Conservation (phyloP, 2,113 vertebrate species). For the Pavo muticus region DNA sequence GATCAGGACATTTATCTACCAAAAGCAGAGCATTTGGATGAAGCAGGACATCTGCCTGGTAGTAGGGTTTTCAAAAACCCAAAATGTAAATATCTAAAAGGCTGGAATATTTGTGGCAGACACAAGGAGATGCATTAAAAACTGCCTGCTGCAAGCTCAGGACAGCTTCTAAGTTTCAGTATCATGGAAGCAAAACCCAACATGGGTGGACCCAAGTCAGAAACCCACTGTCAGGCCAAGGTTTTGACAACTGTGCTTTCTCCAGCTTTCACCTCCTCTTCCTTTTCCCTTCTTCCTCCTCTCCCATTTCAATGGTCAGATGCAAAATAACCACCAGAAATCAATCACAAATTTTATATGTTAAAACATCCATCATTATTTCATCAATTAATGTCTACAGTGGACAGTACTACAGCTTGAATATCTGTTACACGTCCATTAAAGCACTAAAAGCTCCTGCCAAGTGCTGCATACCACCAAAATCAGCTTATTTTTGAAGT, state of each 20-base stretch:
- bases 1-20: background rate
- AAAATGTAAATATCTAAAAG: background rate
- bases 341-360: background rate
- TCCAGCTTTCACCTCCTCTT: background rate
- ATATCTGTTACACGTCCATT: background rate
- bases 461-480: background rate
- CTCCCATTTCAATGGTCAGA: background rate
- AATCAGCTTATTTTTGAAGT: background rate
- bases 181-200: background rate
- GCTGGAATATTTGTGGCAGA: background rate
- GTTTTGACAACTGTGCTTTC: background rate
- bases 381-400: background rate
- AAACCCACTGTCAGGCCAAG: background rate
- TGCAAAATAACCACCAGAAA: background rate
- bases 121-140: background rate
- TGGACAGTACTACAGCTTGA: background rate
- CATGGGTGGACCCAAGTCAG: background rate
- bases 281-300: background rate
- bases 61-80: background rate
- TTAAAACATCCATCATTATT: accelerated
- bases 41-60: background rate
- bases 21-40: background rate
- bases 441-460: background rate
- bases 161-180: background rate
- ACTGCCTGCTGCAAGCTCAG: background rate